Evolutionary conservation across 2,888 invertebrate genomes (phyloP).

Genomic region (Muscina levida): DNA sequence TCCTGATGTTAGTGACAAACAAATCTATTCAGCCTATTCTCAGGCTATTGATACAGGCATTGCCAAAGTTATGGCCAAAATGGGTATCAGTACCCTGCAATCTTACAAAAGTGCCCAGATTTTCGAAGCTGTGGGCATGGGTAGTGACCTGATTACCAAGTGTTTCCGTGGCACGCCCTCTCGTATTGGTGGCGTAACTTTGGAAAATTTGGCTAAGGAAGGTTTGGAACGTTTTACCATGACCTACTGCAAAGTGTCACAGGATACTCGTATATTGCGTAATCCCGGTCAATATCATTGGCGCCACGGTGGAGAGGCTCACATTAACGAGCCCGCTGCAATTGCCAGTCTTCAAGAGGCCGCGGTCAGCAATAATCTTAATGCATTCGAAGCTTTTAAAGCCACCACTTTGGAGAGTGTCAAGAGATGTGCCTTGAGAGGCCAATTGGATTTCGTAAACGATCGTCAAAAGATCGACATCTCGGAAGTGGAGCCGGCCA

Average conservation of each 20-base stretch:
- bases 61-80: conserved; percentile 98
- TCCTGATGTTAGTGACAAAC: conserved; percentile 86
- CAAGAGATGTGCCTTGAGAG: conserved; percentile 92
- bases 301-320: conserved; percentile 98
- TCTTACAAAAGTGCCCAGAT: conserved; percentile 99
- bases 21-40: conserved; percentile 92
- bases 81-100: conserved; percentile 99
- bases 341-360: conserved; percentile 90
- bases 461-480: conserved; percentile 90
- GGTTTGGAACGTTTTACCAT: conserved; percentile 89
- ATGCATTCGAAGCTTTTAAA: conserved; percentile 91
- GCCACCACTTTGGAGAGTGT: conserved; percentile 93
- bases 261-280: conserved; percentile 85
- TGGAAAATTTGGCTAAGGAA: conserved; percentile 93
- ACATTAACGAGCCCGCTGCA: conserved; percentile 96
- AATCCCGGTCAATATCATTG: conserved; percentile 98
- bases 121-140: conserved; percentile 98
- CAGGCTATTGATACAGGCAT: conserved; percentile 95
- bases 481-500: conserved; percentile 94
- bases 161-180: conserved; percentile 92
- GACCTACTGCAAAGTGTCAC: conserved; percentile 83
- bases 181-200: conserved; percentile 91
- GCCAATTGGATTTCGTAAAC: conserved; percentile 93
- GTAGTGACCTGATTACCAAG: conserved; percentile 94
- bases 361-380: conserved; percentile 87